These are phyloP conservation scores for Chelmon rostratus DNA, from an alignment of 2,797 vertebrate genomes.

Conservation along the genomic window DNA sequence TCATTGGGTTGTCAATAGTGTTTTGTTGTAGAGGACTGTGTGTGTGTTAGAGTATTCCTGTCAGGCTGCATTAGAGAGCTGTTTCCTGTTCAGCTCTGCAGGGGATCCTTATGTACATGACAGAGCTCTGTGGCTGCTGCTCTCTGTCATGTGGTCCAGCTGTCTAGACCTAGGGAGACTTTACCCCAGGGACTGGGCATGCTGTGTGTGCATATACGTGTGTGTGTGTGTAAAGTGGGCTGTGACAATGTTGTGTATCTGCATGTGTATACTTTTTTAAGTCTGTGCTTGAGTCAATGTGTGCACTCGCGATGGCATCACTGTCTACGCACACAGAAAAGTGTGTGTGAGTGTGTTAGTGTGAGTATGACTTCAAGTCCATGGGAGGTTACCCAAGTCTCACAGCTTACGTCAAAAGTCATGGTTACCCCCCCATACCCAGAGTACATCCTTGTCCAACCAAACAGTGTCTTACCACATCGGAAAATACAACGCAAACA, in stretches of 20 bases:
- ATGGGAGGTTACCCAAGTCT: slow-evolving; percentile 45
- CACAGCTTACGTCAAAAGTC: slow-evolving; percentile 31
- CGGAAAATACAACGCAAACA: slow-evolving; percentile 25
- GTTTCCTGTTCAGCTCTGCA: slow-evolving; percentile 55
- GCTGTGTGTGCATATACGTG: background rate
- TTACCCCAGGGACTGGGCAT: slow-evolving; percentile 30
- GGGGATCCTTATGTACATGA: slow-evolving; percentile 53
- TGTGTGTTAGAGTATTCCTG: slow-evolving; percentile 48
- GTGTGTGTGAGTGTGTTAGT: background rate
- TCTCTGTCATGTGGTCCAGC: slow-evolving; percentile 64
- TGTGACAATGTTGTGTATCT: slow-evolving; percentile 6
- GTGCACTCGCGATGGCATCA: slow-evolving; percentile 14
- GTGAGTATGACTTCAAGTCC: slow-evolving; percentile 7
- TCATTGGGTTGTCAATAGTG: slow-evolving; percentile 71
- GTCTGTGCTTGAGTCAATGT: slow-evolving; percentile 17
- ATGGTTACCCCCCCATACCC: slow-evolving; percentile 15
- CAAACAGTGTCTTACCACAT: slow-evolving; percentile 26
- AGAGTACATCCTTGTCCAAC: slow-evolving; percentile 21
- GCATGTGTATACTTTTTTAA: background rate
- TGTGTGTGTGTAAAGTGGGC: slow-evolving; percentile 9
- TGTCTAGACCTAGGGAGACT: slow-evolving; percentile 60
- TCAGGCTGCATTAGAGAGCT: slow-evolving; percentile 48
- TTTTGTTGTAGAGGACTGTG: slow-evolving; percentile 59
- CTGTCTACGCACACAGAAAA: background rate
- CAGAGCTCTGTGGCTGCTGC: slow-evolving; percentile 51